Percentiles rank a stretch among this genome's conserved stretches.
phyloP scores from a whole-genome alignment of 1,140 invertebrate genomes.

The Cyrtorhinus lividipennis region DNA sequence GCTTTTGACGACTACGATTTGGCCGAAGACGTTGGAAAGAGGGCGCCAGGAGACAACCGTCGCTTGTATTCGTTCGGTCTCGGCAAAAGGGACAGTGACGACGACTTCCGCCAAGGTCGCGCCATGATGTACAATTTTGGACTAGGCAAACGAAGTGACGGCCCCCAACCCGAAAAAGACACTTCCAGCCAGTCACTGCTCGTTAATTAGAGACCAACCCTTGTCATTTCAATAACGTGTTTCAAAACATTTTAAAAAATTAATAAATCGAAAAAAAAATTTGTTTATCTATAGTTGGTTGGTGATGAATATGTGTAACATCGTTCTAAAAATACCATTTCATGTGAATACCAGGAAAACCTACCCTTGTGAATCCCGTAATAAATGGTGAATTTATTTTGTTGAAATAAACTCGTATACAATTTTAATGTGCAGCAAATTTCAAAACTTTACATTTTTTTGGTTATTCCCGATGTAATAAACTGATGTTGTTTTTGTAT shows the following conservation, averaged over 20 bases:
- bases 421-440: conserved; percentile 9
- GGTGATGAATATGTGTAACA: no score
- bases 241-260: neutral
- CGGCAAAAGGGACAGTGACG: conserved; percentile 35
- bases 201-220: conserved; percentile 3
- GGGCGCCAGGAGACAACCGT: neutral
- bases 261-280: neutral
- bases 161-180: neutral
- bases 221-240: neutral
- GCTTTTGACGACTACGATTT: neutral
- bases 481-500: conserved; percentile 1
- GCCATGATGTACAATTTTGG: conserved; percentile 28
- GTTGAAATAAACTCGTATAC: neutral
- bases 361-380: neutral
- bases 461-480: neutral
- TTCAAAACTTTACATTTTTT: neutral
- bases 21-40: neutral
- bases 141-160: conserved; percentile 16
- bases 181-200: conserved; percentile 1
- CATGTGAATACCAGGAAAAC: neutral
- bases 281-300: neutral
- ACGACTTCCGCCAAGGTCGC: conserved; percentile 16
- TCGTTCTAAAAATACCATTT: neutral
- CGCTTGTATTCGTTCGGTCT: conserved; percentile 12
- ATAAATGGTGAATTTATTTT: conserved; percentile 7